A percentile compares a stretch with the other conserved stretches of the same genome.
These are phyloP conservation scores for Drosophila melanosoma DNA, from an alignment of 2,888 invertebrate species.

Conservation along the genomic window DNA sequence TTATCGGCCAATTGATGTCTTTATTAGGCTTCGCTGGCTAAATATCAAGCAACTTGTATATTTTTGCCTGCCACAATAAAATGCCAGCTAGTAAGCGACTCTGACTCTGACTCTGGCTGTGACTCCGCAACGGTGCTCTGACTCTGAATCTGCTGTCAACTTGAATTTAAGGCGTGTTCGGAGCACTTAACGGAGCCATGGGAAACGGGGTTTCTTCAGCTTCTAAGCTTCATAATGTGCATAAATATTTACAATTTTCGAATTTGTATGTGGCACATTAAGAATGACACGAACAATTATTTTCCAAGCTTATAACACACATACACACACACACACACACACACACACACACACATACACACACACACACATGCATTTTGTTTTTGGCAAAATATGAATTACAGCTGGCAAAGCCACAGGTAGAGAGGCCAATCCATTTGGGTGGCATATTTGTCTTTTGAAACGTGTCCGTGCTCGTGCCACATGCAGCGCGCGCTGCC, in stretches of 20 bases:
- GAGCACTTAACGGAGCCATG: slow-evolving; percentile 55
- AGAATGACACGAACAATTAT: slow-evolving; percentile 68
- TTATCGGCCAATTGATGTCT: slow-evolving; percentile 75
- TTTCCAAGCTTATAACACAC: slow-evolving; percentile 38
- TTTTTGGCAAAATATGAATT: slow-evolving; percentile 51
- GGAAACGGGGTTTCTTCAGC: slow-evolving; percentile 47
- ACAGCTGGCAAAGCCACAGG: slow-evolving; percentile 47
- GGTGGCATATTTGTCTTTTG: slow-evolving; percentile 74
- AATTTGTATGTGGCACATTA: slow-evolving; percentile 62
- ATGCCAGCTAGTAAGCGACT: slow-evolving; percentile 51
- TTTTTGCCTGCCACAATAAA: slow-evolving; percentile 52
- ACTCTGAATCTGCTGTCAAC: slow-evolving; percentile 41
- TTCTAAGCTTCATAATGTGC: slow-evolving; percentile 35
- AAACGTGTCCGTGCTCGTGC: slow-evolving; percentile 69
- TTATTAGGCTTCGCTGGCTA: slow-evolving; percentile 65
- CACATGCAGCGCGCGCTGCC: slow-evolving; percentile 70
- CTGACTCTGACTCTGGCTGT: slow-evolving; percentile 18
- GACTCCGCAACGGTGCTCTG: slow-evolving; percentile 28
- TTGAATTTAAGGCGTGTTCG: slow-evolving; percentile 60
- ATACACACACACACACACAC: slow-evolving; percentile 27
- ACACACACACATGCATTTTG: slow-evolving; percentile 13
- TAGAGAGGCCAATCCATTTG: slow-evolving; percentile 57
- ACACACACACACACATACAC: slow-evolving; percentile 28
- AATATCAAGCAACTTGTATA: slow-evolving; percentile 56
- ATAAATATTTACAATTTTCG: slow-evolving; percentile 38